Base-by-base conservation (phyloP, 1,140 invertebrate genomes). In the Drosophila pallidifrons region DNA sequence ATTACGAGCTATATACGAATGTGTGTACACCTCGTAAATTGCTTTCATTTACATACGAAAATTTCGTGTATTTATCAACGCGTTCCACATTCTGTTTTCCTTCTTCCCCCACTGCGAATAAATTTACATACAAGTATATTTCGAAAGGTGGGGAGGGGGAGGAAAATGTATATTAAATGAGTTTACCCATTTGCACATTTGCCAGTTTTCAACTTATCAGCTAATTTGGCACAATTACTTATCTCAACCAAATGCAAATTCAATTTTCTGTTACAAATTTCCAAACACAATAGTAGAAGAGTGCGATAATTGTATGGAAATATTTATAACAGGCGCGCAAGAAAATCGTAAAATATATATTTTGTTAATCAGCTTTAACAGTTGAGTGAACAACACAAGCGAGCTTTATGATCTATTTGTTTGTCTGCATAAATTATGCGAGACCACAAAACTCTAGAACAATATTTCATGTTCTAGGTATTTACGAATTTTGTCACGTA, bases 221-320 rank as follows among this genome's bases (percentile, higher is more conserved):
- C 64, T 61, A 74, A 77, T 77, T 77, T 68, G 64, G 64, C 75
- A 77, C 70, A 74, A 77, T 73, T 77, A 74, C 75, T 74, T 77
- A 75, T 75, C 20, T 25, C 72, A 49, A 45, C 11, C 8, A 55
- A 55, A 55, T 55, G 63, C 63, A 73, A 67, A 74, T 68, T 32
- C 5, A 6, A 54, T 32, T 54, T 52, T 30, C 51, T 52, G 11
- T 30, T 10, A 25, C n/a, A 47, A 11, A 35, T 38, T n/a, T 38
- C 5, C 15, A 47, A 5, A 16, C 8, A 41, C 8, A 30, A 51
- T 28, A 20, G 10, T 13, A 15, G 5, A 32, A 32, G 30, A 32
- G 5, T 32, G 30, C 30, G 30, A 32, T 32, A 32, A 32, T 32
- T 32, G 7, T 32, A 8, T 32, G 30, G 30, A 32, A 32, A 32